A percentile compares a stretch with the other conserved stretches of the same genome.
Conservation (phyloP, 1,140 invertebrate genomes). For the Papilio helenus region DNA sequence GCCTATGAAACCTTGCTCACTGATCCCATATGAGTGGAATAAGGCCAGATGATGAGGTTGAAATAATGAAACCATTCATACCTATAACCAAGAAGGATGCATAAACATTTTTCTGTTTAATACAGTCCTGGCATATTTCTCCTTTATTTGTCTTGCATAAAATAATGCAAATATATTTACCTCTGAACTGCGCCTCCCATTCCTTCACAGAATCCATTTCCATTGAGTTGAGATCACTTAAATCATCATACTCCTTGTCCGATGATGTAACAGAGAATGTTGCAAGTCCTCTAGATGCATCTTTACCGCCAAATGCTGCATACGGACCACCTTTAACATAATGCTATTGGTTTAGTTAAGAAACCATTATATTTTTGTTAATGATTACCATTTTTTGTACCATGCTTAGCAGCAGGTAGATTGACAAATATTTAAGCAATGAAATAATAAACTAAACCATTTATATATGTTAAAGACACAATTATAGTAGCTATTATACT, state of each 20-base stretch:
- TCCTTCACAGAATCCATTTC: slow-evolving; percentile 95
- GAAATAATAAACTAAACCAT: not conserved
- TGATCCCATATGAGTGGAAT: too few relatives aligned
- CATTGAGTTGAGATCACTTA: slow-evolving; percentile 94
- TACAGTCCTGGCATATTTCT: too few relatives aligned
- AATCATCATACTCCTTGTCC: slow-evolving; percentile 95
- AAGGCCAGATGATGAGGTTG: too few relatives aligned
- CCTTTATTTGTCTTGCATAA: not conserved
- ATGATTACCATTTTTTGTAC: too few relatives aligned
- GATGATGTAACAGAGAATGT: slow-evolving; percentile 94
- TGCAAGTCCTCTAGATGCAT: slow-evolving; percentile 96
- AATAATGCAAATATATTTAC: not conserved
- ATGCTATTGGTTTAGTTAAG: not conserved
- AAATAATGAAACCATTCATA: too few relatives aligned
- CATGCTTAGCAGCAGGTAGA: not conserved
- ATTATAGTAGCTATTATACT: too few relatives aligned
- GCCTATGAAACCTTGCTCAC: too few relatives aligned
- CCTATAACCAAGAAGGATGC: too few relatives aligned
- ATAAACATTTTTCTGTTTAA: too few relatives aligned
- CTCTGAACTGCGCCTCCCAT: slow-evolving; percentile 98
- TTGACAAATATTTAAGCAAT: not conserved
- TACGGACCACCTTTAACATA: slow-evolving; percentile 93
- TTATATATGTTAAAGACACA: too few relatives aligned
- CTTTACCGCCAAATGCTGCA: slow-evolving; percentile 96
- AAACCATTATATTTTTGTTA: not conserved